Evolutionary conservation across 2,797 vertebrate species (phyloP), one percentile per base, ranked within the genome.

Genomic region (Characodon lateralis): DNA sequence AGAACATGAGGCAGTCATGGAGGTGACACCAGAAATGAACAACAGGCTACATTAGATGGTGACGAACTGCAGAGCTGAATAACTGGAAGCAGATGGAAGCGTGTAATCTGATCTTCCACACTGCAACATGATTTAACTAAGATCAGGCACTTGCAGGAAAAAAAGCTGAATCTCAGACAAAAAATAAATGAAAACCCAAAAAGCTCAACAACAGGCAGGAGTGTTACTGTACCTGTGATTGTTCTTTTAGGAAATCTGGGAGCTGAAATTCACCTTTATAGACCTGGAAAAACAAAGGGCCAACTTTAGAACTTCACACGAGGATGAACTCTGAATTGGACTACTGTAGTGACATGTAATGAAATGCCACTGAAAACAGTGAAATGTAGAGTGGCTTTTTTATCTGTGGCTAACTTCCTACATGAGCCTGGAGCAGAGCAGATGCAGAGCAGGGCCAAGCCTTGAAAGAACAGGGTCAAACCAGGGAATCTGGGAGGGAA

Each of bases 191-290:
- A 51, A 50, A 74, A 59, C 39, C 41, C 6, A 74, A 83, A 83
- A 10, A 77, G 82, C 76, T 85, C 71, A 88, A 87, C 87, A 78
- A 92, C 94, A 95, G 94, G 93, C 94, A 94, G 94, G 83, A 87
- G 73, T 83, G 78, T 89, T 91, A 96, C 93, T 87, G 90, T 98
- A 99, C 98, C 98, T 99, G 97, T 92, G 96, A 95, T 88, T 97
- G 96, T 87, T 96, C 95, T 95, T 93, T 96, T 90, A 96, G 95
- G 92, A 99, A 99, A 89, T 98, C 98, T 84, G 98, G 98, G 75
- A 99, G 97, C 89, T 98, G 97, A 96, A 99, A 99, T 97, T 99
- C 98, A 93, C 98, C 98, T 95, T 99, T 98, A 94, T 96, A 97
- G 85, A 99, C 97, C 98, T 99, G 92, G 86, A 92, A 95, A 95